A percentile compares a stretch with the other conserved stretches of the same genome.
phyloP scores from a whole-genome alignment of 2,113 vertebrate species.

The Psammodynastes pulverulentus region DNA sequence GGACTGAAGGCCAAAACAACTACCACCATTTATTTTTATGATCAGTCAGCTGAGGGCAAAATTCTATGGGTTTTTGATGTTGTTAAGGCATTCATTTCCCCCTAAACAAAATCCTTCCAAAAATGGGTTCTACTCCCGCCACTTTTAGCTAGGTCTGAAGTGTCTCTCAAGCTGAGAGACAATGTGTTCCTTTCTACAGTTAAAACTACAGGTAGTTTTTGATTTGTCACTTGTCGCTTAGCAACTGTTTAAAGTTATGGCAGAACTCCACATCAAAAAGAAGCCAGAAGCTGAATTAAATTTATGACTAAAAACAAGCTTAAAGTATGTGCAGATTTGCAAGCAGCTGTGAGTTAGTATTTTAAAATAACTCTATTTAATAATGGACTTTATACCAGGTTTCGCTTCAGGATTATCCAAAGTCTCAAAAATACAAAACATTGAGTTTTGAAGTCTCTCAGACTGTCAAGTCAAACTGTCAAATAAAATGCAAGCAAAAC shows the following conservation, averaged over 20 bases:
- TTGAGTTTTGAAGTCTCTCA: constrained; percentile 78
- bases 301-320: constrained; percentile 60
- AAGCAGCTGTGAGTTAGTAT: constrained; percentile 63
- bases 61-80: background rate
- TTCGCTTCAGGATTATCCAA: constrained; percentile 79
- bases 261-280: constrained; percentile 30
- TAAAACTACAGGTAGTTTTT: background rate
- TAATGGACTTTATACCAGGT: constrained; percentile 73
- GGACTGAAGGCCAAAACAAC: background rate
- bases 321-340: constrained; percentile 65
- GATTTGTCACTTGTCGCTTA: background rate
- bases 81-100: background rate
- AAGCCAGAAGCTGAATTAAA: constrained; percentile 55
- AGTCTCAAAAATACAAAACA: constrained; percentile 78
- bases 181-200: background rate
- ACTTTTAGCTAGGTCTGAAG: background rate
- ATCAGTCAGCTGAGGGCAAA: background rate
- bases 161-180: background rate
- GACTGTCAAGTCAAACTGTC: constrained; percentile 91
- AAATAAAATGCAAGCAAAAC: constrained; percentile 79
- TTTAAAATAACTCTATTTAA: constrained; percentile 52
- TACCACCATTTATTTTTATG: background rate
- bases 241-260: background rate
- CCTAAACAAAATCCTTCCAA: background rate
- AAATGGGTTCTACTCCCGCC: background rate